Conservation (phyloP, 2,888 invertebrate genomes). For the Deroplatys truncata region DNA sequence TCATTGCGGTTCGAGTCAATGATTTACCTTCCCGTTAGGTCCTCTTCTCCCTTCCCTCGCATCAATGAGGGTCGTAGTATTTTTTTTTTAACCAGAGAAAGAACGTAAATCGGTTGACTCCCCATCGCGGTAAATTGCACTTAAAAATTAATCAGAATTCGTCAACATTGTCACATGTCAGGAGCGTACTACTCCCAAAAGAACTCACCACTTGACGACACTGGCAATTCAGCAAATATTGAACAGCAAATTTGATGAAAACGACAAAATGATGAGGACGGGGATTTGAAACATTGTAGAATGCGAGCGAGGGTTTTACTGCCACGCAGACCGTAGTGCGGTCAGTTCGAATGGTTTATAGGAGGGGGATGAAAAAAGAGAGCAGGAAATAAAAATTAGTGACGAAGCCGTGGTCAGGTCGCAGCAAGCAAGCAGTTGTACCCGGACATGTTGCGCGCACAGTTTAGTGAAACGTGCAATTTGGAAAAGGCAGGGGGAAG, state of each 20-base stretch:
- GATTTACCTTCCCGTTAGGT: no score
- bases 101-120: no score
- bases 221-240: constrained; percentile 5
- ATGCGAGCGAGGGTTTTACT: background rate
- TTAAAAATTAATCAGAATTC: no score
- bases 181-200: background rate
- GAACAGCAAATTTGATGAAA: constrained; percentile 16
- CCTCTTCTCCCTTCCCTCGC: no score
- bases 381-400: constrained; percentile 7
- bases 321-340: constrained; percentile 4
- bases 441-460: background rate
- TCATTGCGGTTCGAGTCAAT: no score
- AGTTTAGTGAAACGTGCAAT: constrained; percentile 12
- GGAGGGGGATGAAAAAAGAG: background rate
- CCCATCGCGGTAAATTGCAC: no score
- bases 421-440: no score
- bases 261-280: background rate
- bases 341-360: background rate
- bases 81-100: no score
- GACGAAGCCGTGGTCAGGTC: background rate
- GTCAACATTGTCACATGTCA: no score
- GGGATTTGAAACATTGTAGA: background rate
- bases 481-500: constrained; percentile 7
- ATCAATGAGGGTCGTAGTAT: no score
- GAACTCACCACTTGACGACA: background rate